Conservation (phyloP, 2,888 invertebrate genomes). For the Scrobipalpa atriplicella region DNA sequence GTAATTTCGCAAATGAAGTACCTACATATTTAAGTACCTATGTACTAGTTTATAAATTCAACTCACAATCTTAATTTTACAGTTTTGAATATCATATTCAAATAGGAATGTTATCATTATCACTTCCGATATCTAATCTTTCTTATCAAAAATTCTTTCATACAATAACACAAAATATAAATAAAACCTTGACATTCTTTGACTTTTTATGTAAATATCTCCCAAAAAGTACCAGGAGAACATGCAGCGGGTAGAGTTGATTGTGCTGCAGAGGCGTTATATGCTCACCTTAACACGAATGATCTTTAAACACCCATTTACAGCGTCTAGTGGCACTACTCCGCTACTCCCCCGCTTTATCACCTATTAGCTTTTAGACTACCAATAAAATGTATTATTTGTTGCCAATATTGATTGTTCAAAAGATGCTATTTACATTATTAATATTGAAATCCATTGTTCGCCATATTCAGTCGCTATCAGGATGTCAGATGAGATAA, state of each 20-base stretch:
- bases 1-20: too few species aligned
- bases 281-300: constrained; percentile 68
- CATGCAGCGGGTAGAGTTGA: constrained; percentile 35
- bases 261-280: constrained; percentile 57
- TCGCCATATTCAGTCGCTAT: not conserved
- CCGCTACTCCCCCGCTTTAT: constrained; percentile 53
- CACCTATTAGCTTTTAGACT: constrained; percentile 30
- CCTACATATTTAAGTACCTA: too few species aligned
- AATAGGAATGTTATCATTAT: not conserved
- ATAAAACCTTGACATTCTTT: not conserved
- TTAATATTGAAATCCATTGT: constrained; percentile 8
- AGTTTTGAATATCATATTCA: too few species aligned
- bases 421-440: not conserved
- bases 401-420: constrained; percentile 12
- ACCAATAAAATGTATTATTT: constrained; percentile 34
- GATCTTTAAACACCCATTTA: constrained; percentile 50
- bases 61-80: too few species aligned
- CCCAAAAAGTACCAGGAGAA: not conserved
- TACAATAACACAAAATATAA: not conserved
- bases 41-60: too few species aligned
- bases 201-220: not conserved
- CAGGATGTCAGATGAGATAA: constrained; percentile 12
- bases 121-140: not conserved
- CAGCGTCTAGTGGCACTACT: constrained; percentile 39
- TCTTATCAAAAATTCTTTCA: not conserved